Evolutionary conservation across 2,113 vertebrate species (phyloP), one percentile per base, ranked within the genome.

Genomic region (Hystrix brachyura): DNA sequence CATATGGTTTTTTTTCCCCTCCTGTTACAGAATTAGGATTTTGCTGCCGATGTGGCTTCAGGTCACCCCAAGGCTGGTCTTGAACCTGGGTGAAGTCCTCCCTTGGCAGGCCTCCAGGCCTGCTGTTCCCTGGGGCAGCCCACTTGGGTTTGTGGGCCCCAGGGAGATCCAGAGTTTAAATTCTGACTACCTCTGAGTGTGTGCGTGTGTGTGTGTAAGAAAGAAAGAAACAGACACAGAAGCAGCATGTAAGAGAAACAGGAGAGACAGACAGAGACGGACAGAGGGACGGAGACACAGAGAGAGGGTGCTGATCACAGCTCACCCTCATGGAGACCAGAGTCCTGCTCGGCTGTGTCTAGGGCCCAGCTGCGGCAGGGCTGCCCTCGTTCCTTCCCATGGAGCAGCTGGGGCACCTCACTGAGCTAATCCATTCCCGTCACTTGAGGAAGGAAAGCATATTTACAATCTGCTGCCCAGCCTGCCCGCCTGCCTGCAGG

Each of bases 391-490:
- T 14, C 57, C 64, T 80, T 90, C n/a, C 79, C 51, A 3, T 0
- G 0, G 64, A 76, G 94, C 64, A 71, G 60, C 86, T 78, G 65
- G 60, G 34, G 62, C 69, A 5, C 87, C 57, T 55, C 2, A 2
- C 34, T 57, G 19, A 81, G 38, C 64, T 27, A 51, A 94, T 94
- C 82, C 69, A n/a, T 92, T 88, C 65, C 69, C 17, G 13, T 90
- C 48, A 38, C 38, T 94, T 85, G 83, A 97, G 65, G 86, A 94
- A 92, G 64, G 94, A 96, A 87, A 94, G 57, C 48, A 72, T 9
- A 59, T 43, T 29, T 19, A 23, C 15, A 0, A 21, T 78, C 64
- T 79, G 69, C 88, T 67, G n/a, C 51, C 62, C 43, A 1, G 60
- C 92, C 21, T 15, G 32, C 76, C 84, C 5, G 14, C 84, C 78